Base-by-base conservation (phyloP, 2,888 invertebrate species). In the Exephanes ischioxanthus region DNA sequence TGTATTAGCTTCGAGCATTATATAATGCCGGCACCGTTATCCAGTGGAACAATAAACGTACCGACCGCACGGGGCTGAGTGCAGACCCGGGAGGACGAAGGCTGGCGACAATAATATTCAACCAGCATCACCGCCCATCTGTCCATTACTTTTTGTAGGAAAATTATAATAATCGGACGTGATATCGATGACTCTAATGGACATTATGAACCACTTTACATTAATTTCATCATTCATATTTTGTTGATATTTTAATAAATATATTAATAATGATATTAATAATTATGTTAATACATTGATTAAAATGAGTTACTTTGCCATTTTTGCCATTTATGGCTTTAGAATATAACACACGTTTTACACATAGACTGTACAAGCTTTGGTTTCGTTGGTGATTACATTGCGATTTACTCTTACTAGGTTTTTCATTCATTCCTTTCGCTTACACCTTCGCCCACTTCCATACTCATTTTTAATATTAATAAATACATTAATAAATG, bases 1-100 rank as follows among this genome's bases (percentile, higher is more conserved):
- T 61, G 41, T 45, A 58, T 81, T 45, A 48, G 33, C 33, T 48
- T n/a, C 68, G 16, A 22, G 16, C 22, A 68, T 81, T 75, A 58
- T 81, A 67, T 37, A 73, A 80, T 80, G 48, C 58, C n/a, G 48
- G 58, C 19, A 61, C 48, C 22, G 22, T 37, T 61, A 71, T 33
- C 16, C 73, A 14, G 51, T 5, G 11, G 33, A 7, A 66, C 58
- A 71, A 63, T 75, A 22, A 66, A 53, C n/a, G 41, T 11, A 0
- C 55, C 37, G 37, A 22, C 5, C 6, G 63, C 30, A 33, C 63
- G 7, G 0, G 30, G 30, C 61, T 16, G 55, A 55, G 41, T 41
- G 41, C 41, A 41, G 11, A 11, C 19, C 9, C 55, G 55, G n/a
- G 22, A 22, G 11, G 2, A 55, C 55, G 22, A 22, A n/a, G 16